These are phyloP conservation scores for Epinephelus cyanopodus DNA, from an alignment of 2,113 vertebrate species.

Conservation along the genomic window DNA sequence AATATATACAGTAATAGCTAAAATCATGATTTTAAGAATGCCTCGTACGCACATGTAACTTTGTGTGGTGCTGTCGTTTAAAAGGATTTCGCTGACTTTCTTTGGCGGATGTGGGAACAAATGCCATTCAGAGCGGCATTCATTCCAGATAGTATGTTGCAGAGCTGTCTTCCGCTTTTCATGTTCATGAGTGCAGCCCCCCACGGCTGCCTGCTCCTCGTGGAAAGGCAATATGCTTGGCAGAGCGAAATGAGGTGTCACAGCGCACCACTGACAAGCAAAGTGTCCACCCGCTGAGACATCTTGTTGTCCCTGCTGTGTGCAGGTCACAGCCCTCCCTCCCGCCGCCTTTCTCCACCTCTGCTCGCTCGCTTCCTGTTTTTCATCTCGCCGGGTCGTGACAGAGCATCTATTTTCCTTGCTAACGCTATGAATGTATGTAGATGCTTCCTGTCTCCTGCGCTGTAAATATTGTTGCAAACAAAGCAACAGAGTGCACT, in stretches of 20 bases:
- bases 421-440: not conserved
- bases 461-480: constrained; percentile 46
- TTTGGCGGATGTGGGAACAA: constrained; percentile 6
- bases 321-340: constrained; percentile 22
- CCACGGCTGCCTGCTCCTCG: constrained; percentile 1
- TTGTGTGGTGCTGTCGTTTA: not conserved
- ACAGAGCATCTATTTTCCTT: constrained; percentile 30
- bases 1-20: not conserved
- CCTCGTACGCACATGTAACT: not conserved
- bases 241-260: constrained; percentile 18
- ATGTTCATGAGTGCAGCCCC: not conserved
- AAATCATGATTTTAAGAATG: not conserved
- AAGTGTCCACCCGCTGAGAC: constrained; percentile 48
- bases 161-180: constrained; percentile 1
- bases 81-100: not conserved
- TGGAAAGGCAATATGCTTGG: constrained; percentile 8
- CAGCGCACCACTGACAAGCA: constrained; percentile 29
- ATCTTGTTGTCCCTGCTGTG: constrained; percentile 33
- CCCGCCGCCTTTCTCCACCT: not conserved
- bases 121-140: not conserved
- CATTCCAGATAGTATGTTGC: not conserved
- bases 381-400: constrained; percentile 20
- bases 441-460: constrained; percentile 21
- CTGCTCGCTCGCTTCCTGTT: constrained; percentile 59
- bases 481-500: constrained; percentile 27